Evolutionary conservation across 2,113 vertebrate species (phyloP).

Genomic region (Galeopterus variegatus): DNA sequence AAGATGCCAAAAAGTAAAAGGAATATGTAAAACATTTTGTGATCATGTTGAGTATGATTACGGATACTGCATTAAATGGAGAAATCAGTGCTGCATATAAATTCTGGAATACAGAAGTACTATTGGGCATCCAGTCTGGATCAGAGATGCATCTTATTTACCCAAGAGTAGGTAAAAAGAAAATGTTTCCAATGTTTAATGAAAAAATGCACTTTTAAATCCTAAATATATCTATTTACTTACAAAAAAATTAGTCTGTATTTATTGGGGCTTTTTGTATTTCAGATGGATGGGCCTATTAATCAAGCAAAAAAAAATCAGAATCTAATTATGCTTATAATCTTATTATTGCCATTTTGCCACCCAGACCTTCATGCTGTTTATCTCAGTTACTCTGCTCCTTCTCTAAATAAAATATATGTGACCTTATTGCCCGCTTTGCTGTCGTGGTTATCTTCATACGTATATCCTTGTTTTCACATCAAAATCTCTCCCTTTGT

Average conservation of each 20-base stretch:
- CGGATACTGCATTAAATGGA: constrained; percentile 67
- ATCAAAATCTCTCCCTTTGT: background rate
- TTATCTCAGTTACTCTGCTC: background rate
- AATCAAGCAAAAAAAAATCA: background rate
- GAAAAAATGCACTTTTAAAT: background rate
- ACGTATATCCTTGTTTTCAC: background rate
- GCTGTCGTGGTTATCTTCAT: background rate
- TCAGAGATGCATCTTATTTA: background rate
- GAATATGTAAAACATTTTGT: constrained; percentile 66
- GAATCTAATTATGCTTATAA: background rate
- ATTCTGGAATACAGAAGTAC: background rate
- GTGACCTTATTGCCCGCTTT: background rate
- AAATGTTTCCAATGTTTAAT: background rate
- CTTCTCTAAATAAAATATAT: background rate
- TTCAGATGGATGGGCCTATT: background rate
- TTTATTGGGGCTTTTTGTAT: background rate
- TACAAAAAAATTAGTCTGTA: constrained; percentile 31
- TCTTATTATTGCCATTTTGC: background rate
- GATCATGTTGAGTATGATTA: constrained; percentile 71
- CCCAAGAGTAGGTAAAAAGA: background rate
- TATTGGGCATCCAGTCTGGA: background rate
- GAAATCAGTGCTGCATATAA: constrained; percentile 75
- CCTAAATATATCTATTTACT: background rate
- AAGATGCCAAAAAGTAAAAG: constrained; percentile 61
- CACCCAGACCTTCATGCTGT: background rate